A percentile compares a stretch with the other conserved stretches of the same genome.
Conservation (phyloP, 2,888 invertebrate genomes). For the Drosophila monieri region DNA sequence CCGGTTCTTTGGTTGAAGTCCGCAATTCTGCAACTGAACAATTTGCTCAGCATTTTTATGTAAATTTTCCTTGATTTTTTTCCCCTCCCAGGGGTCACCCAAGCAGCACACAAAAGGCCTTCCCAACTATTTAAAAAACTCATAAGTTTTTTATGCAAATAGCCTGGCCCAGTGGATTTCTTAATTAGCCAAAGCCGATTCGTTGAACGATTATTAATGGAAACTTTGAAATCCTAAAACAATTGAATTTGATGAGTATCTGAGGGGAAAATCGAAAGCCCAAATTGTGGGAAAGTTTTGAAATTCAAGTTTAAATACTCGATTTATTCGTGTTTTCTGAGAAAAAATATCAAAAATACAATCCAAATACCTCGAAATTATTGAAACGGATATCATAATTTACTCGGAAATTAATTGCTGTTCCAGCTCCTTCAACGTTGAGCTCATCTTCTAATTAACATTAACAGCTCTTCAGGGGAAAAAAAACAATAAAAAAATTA, state of each 20-base stretch:
- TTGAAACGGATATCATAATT: conserved; percentile 4
- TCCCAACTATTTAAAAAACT: conserved; percentile 49
- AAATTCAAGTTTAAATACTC: background rate
- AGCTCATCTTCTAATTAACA: conserved; percentile 51
- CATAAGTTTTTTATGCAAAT: conserved; percentile 60
- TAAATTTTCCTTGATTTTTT: conserved; percentile 39
- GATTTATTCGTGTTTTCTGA: background rate
- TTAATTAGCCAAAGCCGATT: conserved; percentile 56
- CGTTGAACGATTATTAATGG: conserved; percentile 56
- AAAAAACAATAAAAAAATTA: conserved; percentile 10
- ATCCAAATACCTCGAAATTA: conserved; percentile 7
- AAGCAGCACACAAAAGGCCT: conserved; percentile 46
- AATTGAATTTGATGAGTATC: conserved; percentile 36
- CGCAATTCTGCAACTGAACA: conserved; percentile 29
- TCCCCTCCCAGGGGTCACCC: conserved; percentile 44
- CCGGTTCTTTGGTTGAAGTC: conserved; percentile 27
- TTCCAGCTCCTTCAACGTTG: conserved; percentile 15
- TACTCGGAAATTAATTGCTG: background rate
- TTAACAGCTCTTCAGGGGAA: conserved; percentile 28
- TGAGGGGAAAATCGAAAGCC: conserved; percentile 18
- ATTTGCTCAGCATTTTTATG: conserved; percentile 56
- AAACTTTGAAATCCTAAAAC: conserved; percentile 35
- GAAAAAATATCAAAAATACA: background rate
- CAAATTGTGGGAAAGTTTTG: background rate
- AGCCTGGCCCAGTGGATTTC: conserved; percentile 16